Percentiles rank a stretch among this genome's conserved stretches.
Evolutionary conservation across 1,140 invertebrate species (phyloP).

Genomic region (Piezodorus guildinii): DNA sequence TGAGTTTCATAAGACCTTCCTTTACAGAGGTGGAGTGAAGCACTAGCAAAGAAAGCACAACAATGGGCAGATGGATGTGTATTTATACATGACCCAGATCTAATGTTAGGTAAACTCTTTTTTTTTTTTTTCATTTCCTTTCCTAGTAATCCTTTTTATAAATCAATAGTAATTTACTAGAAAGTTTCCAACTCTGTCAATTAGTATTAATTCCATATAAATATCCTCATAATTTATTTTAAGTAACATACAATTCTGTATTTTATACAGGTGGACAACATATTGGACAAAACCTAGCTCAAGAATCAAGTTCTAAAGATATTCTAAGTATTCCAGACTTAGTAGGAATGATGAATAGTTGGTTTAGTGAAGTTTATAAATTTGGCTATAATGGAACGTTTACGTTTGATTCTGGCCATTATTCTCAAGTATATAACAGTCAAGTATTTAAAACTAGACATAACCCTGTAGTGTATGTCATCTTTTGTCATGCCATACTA

Average conservation of each 20-base stretch:
- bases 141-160: too few species aligned
- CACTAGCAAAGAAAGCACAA: constrained; percentile 66
- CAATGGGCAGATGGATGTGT: constrained; percentile 69
- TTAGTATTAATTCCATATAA: too few species aligned
- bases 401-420: background rate
- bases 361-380: constrained; percentile 16
- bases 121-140: too few species aligned
- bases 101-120: background rate
- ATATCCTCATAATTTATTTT: too few species aligned
- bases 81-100: constrained; percentile 54
- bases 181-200: too few species aligned
- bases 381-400: constrained; percentile 11
- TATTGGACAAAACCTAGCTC: too few species aligned
- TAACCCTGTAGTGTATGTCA: too few species aligned
- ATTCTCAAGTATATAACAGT: constrained; percentile 15
- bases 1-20: background rate
- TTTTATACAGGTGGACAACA: too few species aligned
- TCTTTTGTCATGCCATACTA: too few species aligned
- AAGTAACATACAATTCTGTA: too few species aligned
- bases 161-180: too few species aligned
- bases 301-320: too few species aligned
- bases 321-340: background rate
- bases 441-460: background rate
- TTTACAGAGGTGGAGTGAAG: constrained; percentile 69
- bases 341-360: background rate